Evolutionary conservation across 2,113 vertebrate genomes (phyloP), one percentile per base, ranked within the genome.

Genomic region (Astur gentilis): DNA sequence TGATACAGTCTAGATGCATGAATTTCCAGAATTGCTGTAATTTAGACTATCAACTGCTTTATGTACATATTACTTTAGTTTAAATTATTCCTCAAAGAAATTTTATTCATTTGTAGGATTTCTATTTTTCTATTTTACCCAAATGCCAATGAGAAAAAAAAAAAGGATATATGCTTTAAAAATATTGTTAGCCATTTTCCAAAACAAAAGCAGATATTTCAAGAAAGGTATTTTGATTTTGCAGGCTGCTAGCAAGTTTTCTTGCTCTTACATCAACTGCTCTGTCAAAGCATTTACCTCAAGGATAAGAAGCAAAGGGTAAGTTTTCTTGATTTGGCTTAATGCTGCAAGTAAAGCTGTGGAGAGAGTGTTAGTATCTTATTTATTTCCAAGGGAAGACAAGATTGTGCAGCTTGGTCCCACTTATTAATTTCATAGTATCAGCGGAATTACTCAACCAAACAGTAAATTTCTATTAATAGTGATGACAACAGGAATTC

Each of bases 341-440:
- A 22, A 69, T 11, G 18, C 49, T 80, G 49, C 22, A 38, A 34
- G 13, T 4, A 66, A 88, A 44, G 15, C 67, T 54, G 19, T 7
- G 49, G 16, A 79, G 49, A 81, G 13, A 13, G 8, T 7, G 21
- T 34, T n/a, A 6, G 1, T 14, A 60, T 38, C 11, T 19, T 19
- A 26, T 8, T 64, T 52, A 58, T 61, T 44, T 58, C 38, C 17
- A 66, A 27, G 44, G 25, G 6, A 85, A 83, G 9, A 47, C 8
- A 76, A 65, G 44, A 45, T 13, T 15, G 19, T 38, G 32, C 40
- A 52, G 31, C 23, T 76, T 29, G 9, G 40, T 75, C 29, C 10
- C 7, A 7, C 7, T 57, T 69, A 34, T 1, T 52, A 17, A 52
- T 32, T 42, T 40, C 27, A 31, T 0, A 34, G 1, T 5, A n/a